Percentiles rank a stretch among this genome's conserved stretches.
Evolutionary conservation across 2,113 vertebrate species (phyloP).

Genomic region (Callaeas wilsoni): DNA sequence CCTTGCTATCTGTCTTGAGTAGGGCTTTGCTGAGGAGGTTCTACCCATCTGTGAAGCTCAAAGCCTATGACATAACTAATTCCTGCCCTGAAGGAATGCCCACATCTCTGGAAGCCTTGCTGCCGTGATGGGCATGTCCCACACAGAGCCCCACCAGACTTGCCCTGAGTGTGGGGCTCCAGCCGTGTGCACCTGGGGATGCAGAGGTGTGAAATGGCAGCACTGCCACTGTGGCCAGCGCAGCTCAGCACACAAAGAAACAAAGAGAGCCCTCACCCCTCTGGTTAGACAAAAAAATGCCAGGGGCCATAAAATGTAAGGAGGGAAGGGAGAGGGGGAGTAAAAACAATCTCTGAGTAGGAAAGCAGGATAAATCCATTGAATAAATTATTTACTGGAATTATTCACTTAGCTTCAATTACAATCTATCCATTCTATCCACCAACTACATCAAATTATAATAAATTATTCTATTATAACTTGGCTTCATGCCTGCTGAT

Average conservation of each 20-base stretch:
- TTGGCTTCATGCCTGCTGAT: conserved; percentile 33
- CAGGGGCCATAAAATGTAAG: background rate
- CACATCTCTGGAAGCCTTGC: background rate
- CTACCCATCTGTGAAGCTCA: background rate
- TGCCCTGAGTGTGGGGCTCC: background rate
- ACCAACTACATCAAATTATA: conserved; percentile 44
- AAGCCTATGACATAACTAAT: fast-evolving
- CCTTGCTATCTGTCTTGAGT: background rate
- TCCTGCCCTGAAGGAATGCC: background rate
- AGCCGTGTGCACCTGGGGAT: background rate
- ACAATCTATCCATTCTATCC: conserved; percentile 50
- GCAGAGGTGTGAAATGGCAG: fast-evolving
- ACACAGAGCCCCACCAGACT: background rate
- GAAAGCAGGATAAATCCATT: conserved; percentile 50
- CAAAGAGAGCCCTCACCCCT: background rate
- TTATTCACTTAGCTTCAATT: conserved; percentile 61
- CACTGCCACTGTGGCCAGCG: background rate
- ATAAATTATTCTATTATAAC: conserved; percentile 54
- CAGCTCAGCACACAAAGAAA: background rate
- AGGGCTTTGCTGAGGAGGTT: background rate
- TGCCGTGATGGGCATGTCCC: fast-evolving
- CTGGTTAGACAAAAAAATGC: background rate
- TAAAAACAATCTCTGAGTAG: background rate
- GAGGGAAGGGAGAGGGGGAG: background rate
- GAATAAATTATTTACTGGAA: conserved; percentile 62